Percentiles rank a stretch among this genome's conserved stretches.
Evolutionary conservation across 2,113 vertebrate genomes (phyloP).

Genomic region (Hemibagrus wyckioides): DNA sequence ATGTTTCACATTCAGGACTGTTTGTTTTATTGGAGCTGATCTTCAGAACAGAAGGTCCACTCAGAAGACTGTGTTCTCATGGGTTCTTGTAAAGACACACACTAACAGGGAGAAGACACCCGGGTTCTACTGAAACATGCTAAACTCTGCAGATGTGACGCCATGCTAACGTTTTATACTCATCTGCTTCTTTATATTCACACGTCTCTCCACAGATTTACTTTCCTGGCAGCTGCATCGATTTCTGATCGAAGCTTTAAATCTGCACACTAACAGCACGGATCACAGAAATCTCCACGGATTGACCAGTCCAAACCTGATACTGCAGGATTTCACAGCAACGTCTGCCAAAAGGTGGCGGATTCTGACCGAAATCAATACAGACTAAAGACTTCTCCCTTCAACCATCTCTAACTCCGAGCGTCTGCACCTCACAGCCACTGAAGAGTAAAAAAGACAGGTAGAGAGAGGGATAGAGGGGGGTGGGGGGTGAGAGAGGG

Average conservation of each 20-base stretch:
- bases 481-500: no score
- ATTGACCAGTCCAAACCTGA: not conserved
- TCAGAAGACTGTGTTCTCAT: no score
- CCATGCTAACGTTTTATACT: not conserved
- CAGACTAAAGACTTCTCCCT: not conserved
- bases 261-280: not conserved
- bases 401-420: not conserved
- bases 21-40: no score
- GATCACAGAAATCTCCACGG: not conserved
- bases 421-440: not conserved
- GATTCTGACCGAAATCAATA: not conserved
- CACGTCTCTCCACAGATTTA: not conserved
- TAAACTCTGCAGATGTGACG: not conserved
- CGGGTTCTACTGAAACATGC: not conserved
- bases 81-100: not conserved
- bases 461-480: not conserved
- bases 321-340: not conserved
- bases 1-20: no score
- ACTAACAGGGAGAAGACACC: not conserved
- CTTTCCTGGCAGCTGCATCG: not conserved
- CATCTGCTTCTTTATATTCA: not conserved
- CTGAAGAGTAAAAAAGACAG: not conserved
- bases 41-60: no score
- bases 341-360: not conserved
- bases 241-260: not conserved